Conservation (phyloP, 1,140 invertebrate genomes). For the Phocides pigmalion region DNA sequence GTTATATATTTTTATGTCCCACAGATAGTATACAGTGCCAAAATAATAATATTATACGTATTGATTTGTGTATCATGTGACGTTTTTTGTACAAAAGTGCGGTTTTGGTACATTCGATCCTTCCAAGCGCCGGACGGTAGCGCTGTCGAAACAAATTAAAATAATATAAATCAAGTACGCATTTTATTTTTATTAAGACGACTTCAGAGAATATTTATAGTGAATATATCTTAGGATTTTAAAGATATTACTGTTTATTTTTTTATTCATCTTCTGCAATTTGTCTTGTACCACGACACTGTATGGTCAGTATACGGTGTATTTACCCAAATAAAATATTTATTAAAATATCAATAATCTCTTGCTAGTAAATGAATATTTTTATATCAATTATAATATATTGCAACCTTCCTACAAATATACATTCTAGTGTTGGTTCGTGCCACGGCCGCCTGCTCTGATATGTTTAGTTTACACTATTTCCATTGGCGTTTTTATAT, state of each 20-base stretch:
- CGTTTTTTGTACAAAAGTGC: background rate
- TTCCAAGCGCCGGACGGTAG: background rate
- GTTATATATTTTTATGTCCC: background rate
- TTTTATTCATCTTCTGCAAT: slow-evolving; percentile 61
- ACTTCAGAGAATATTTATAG: slow-evolving; percentile 60
- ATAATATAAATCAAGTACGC: slow-evolving; percentile 30
- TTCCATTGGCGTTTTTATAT: slow-evolving; percentile 63
- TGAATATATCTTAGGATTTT: slow-evolving; percentile 43
- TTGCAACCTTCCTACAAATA: slow-evolving; percentile 8
- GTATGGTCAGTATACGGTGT: slow-evolving; percentile 37
- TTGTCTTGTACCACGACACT: slow-evolving; percentile 37
- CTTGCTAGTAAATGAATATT: slow-evolving; percentile 62
- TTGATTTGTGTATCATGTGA: background rate
- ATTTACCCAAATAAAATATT: slow-evolving; percentile 39
- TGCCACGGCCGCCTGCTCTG: background rate
- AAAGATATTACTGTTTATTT: slow-evolving; percentile 64
- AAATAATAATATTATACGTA: slow-evolving; percentile 8
- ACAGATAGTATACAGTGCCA: slow-evolving; percentile 27
- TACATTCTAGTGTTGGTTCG: background rate
- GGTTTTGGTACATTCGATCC: background rate
- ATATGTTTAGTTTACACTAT: background rate
- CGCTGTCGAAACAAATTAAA: slow-evolving; percentile 1
- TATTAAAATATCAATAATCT: slow-evolving; percentile 41
- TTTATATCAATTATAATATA: slow-evolving; percentile 60
- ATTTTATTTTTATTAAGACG: slow-evolving; percentile 43